phyloP scores from a whole-genome alignment of 1,140 invertebrate species.

The Drosophila biarmipes region DNA sequence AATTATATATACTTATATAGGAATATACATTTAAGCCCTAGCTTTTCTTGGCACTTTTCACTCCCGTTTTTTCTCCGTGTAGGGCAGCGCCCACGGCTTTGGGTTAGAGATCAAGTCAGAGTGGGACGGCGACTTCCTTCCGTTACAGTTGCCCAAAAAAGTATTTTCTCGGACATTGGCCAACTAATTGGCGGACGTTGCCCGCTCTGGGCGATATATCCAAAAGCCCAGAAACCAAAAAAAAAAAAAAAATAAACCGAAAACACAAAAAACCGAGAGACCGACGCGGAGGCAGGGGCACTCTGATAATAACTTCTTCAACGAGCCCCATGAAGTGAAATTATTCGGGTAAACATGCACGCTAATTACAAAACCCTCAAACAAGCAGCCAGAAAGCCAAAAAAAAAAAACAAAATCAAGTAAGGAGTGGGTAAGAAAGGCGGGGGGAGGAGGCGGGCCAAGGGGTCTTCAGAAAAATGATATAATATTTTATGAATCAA shows the following conservation, averaged over 20 bases:
- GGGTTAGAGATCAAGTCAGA: conserved; percentile 36
- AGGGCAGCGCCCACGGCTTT: conserved; percentile 26
- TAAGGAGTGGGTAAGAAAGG: conserved; percentile 6
- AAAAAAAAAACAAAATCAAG: conserved; percentile 16
- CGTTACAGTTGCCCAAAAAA: conserved; percentile 72
- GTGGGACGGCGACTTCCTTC: conserved; percentile 62
- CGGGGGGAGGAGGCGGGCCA: conserved; percentile 1
- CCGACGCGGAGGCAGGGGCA: conserved; percentile 3
- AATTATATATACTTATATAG: no score
- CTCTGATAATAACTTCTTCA: conserved; percentile 79
- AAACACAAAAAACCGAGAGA: conserved; percentile 4
- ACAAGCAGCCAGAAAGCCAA: conserved; percentile 20
- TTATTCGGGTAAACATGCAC: conserved; percentile 82
- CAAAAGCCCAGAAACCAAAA: conserved; percentile 28
- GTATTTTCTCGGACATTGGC: conserved; percentile 56
- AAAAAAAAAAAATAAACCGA: conserved; percentile 1
- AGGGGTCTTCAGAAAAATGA: conserved; percentile 62
- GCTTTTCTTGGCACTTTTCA: no score
- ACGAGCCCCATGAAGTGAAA: conserved; percentile 80
- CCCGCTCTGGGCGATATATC: conserved; percentile 52
- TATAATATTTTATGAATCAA: conserved; percentile 83
- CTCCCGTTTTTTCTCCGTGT: conserved; percentile 2
- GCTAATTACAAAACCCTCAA: conserved; percentile 79
- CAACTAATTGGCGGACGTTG: conserved; percentile 78
- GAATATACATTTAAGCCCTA: no score